Base-by-base conservation (phyloP, 30 jellyfish, hydroid and myxozoan genomes). In the Nemopilema nomurai region DNA sequence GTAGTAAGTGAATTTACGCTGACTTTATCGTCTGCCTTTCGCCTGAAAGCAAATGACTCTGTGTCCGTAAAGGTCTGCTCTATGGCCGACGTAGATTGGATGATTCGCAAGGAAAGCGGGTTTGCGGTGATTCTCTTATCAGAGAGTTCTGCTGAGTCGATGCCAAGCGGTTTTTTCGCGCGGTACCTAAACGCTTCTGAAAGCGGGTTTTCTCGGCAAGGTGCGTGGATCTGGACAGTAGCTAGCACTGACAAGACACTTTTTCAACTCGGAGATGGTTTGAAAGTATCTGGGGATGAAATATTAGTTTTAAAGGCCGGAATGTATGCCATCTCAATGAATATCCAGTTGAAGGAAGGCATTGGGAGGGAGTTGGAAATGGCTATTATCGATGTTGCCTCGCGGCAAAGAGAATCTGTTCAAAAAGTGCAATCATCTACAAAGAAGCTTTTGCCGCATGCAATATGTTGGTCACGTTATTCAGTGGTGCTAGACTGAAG, bases 21-120 rank as follows among this genome's bases (percentile, higher is more conserved):
- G 8, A 70, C 86, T 29, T 16, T 72, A 17, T 83, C 92, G 13
- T 30, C 86, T 28, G 85, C 65, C 20, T 31, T 83, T 24, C 16
- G 21, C 25, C 80, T 83, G 20, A 68, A 72, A 21, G 57, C 73
- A 26, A 71, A 69, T 20, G 92, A 87, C 20, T 71, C 62, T 8
- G 83, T 87, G 18, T 57, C 96, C 22, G 73, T 87, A 0, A 87
- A 87, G 72, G 86, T 77, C 26, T 87, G 86, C 50, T 87, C 96
- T 9, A 77, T 51, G 51, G 26, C 78, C 28, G 96, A 87, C 62
- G 62, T 89, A 20, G 17, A 24, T n/a, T 87, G 87, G 87, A 70
- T 51, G 28, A 77, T 87, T 29, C 74, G 96, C 53, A 77, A 78
- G 63, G 83, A 80, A 57, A 87, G 85, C 21, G 96, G 90, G 51